Evolutionary conservation across 1,140 invertebrate genomes (phyloP).

Genomic region (Drosophila seguyi): DNA sequence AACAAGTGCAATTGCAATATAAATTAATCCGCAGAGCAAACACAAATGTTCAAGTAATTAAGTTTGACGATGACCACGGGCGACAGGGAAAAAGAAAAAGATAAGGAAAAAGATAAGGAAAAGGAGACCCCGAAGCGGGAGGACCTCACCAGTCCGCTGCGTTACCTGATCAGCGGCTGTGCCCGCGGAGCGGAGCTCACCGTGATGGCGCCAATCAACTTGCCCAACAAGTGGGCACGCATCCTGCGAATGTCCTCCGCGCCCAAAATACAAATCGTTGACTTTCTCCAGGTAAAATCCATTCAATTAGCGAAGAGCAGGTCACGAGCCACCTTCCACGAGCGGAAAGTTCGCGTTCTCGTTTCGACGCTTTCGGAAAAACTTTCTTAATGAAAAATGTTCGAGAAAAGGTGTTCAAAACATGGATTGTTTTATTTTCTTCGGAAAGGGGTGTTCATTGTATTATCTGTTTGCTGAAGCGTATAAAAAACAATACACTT

Average conservation of each 20-base stretch:
- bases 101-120: conserved; percentile 1
- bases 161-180: conserved; percentile 75
- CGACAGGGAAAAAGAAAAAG: conserved; percentile 13
- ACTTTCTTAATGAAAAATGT: conserved; percentile 14
- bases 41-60: conserved; percentile 52
- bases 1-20: conserved; percentile 2
- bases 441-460: not conserved
- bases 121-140: conserved; percentile 68
- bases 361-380: not conserved
- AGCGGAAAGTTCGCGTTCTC: conserved; percentile 7
- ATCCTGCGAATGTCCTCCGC: conserved; percentile 86
- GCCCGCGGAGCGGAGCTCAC: conserved; percentile 56
- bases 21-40: conserved; percentile 38
- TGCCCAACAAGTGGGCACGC: conserved; percentile 87
- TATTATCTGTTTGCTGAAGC: not conserved
- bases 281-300: conserved; percentile 85
- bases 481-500: conserved; percentile 2
- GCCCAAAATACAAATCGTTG: conserved; percentile 85
- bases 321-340: conserved; percentile 8
- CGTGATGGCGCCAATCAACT: conserved; percentile 84
- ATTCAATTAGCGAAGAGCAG: conserved; percentile 15
- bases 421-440: conserved; percentile 9
- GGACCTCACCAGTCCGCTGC: conserved; percentile 65
- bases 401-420: not conserved
- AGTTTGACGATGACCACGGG: conserved; percentile 31